These are phyloP conservation scores for Liodrosophila aerea DNA, from an alignment of 2,888 invertebrate genomes.

Conservation along the genomic window DNA sequence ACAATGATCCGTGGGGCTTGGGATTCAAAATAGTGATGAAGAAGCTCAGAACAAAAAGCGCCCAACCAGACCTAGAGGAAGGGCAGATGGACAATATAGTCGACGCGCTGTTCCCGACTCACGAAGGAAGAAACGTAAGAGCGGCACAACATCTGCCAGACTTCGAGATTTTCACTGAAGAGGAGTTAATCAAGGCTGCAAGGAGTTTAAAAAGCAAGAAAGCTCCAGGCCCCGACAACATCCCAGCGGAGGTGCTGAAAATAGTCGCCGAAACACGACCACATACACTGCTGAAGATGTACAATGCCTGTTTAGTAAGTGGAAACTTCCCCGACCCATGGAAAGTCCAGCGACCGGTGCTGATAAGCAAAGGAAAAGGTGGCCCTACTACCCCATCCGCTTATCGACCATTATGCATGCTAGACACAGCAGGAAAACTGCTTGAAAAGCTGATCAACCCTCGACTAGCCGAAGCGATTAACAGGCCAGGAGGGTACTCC, in stretches of 20 bases:
- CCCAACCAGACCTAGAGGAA: neutral
- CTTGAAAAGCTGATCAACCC: neutral
- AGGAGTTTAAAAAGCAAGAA: neutral
- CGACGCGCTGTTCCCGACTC: neutral
- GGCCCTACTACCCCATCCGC: neutral
- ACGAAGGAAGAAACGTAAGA: neutral
- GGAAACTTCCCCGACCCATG: neutral
- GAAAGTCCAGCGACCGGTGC: neutral
- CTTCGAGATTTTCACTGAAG: neutral
- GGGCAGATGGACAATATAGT: constrained; percentile 4
- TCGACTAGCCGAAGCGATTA: neutral
- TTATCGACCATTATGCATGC: constrained; percentile 1
- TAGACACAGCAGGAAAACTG: neutral
- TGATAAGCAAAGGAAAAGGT: constrained; percentile 5
- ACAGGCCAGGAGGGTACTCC: neutral
- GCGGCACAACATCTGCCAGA: neutral
- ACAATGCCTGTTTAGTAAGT: neutral
- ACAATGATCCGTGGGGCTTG: neutral
- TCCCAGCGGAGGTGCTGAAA: neutral
- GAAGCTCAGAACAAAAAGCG: neutral
- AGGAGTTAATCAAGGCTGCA: neutral
- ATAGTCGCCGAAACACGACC: neutral
- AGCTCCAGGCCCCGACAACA: constrained; percentile 1
- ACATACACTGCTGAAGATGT: neutral
- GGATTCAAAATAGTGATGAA: constrained; percentile 9